Conservation (phyloP, 2,888 invertebrate species). For the Ceratothoa steindachneri region DNA sequence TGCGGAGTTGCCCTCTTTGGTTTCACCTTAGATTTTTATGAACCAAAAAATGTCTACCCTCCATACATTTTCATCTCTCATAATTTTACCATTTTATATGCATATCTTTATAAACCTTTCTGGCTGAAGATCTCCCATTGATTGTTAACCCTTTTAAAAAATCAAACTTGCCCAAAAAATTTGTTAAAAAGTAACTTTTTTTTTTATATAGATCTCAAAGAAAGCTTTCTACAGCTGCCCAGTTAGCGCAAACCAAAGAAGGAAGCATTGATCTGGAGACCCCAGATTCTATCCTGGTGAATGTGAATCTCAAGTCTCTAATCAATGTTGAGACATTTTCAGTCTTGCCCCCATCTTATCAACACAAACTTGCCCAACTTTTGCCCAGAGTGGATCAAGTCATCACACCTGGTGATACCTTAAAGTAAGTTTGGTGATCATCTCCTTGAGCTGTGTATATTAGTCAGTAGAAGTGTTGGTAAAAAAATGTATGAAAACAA, state of each 20-base stretch:
- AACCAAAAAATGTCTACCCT: no score
- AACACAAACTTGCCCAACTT: slow-evolving; percentile 84
- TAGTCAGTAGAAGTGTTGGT: no score
- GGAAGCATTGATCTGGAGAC: slow-evolving; percentile 93
- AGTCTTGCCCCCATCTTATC: slow-evolving; percentile 78
- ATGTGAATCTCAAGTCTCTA: slow-evolving; percentile 81
- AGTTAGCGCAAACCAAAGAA: slow-evolving; percentile 85
- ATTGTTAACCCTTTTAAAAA: no score
- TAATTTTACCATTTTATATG: no score
- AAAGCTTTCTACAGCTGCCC: slow-evolving; percentile 83
- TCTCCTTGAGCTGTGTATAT: no score
- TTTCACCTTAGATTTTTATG: no score
- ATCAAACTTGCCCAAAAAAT: no score
- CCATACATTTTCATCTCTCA: no score
- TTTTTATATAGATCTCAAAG: slow-evolving; percentile 46
- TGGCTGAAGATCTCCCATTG: no score
- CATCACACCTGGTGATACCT: slow-evolving; percentile 48
- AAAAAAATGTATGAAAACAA: not conserved
- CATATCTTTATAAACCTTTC: no score
- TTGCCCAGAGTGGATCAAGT: slow-evolving; percentile 82
- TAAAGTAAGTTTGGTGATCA: slow-evolving; percentile 23
- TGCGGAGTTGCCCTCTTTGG: no score
- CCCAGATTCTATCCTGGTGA: slow-evolving; percentile 89
- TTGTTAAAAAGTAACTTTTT: no score
- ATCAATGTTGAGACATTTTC: slow-evolving; percentile 87